These are phyloP conservation scores for Lasioglossum villosulum DNA, from an alignment of 2,888 invertebrate species.

Conservation along the genomic window DNA sequence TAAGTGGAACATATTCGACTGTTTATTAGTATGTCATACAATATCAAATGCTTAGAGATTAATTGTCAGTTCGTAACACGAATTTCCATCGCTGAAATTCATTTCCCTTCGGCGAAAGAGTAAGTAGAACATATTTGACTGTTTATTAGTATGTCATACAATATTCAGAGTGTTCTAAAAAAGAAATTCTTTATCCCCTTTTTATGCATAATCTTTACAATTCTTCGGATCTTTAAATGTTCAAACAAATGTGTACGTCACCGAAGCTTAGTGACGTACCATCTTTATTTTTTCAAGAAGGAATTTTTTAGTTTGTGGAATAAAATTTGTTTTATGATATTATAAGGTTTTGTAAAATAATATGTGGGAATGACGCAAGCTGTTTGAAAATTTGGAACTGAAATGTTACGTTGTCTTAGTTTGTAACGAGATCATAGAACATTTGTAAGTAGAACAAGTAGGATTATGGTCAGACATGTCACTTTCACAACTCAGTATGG, in stretches of 20 bases:
- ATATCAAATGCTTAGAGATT: too few species aligned
- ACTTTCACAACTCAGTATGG: not conserved
- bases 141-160: too few species aligned
- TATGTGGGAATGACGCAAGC: not conserved
- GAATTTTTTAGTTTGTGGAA: not conserved
- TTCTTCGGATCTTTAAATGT: not conserved
- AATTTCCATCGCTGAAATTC: too few species aligned
- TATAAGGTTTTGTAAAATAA: not conserved
- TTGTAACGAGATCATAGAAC: not conserved
- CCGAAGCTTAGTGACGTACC: not conserved
- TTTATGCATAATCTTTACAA: too few species aligned
- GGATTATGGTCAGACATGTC: conserved; percentile 1
- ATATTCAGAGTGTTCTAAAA: too few species aligned
- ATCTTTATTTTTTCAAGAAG: not conserved
- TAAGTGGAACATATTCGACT: too few species aligned
- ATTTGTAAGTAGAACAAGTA: conserved; percentile 27
- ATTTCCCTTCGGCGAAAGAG: too few species aligned
- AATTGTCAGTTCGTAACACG: too few species aligned
- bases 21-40: too few species aligned
- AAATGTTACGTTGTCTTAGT: not conserved
- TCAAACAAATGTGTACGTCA: too few species aligned
- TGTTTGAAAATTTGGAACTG: not conserved
- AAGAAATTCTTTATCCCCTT: too few species aligned
- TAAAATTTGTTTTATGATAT: not conserved
- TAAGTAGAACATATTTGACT: too few species aligned